Base-by-base conservation (phyloP, 2,888 invertebrate genomes). In the Mongoloraphidia duomilia region DNA sequence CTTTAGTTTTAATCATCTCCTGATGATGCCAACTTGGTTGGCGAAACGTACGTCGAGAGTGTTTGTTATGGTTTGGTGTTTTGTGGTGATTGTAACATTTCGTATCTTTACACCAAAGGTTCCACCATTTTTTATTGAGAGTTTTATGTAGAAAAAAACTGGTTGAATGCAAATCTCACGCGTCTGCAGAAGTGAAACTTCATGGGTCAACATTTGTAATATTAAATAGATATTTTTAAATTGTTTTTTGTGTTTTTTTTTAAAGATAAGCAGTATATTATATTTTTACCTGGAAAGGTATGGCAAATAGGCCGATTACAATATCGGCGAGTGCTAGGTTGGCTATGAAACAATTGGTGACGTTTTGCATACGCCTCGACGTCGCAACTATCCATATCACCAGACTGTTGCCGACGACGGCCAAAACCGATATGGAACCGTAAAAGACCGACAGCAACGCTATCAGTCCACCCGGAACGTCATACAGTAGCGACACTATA, bases 321-420 rank as follows among this genome's bases (percentile, higher is more conserved):
- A 90, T 85, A 64, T 91, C 90, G 17, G 89, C 88, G 55, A 86
- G 70, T 2, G 90, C 89, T 63, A 91, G 71, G 69, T 90, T 90
- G 12, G 86, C 84, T 44, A 90, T 88, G 67, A 86, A 89, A 66
- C 84, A 83, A 66, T 89, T 89, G 41, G 89, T 90, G 56, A 83
- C 85, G 53, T 83, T 87, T 59, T 85, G 79, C 87, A 88, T 87
- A 54, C 82, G 75, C 35, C 79, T 70, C 49, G 82, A 84, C 11
- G 84, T 84, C 37, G 80, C 78, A 26, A 90, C 84, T 49, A 89
- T 82, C 80, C 86, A 83, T 66, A 91, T 85, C 13, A 91, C 89
- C n/a, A 88, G 73, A 33, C 79, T 76, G 65, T 91, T 91, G 1
- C 90, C 90, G 8, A 84, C 75, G 38, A 91, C 82, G 0, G 89